These are phyloP conservation scores for Anastatus disparis DNA, from an alignment of 1,140 invertebrate genomes.

Conservation along the genomic window DNA sequence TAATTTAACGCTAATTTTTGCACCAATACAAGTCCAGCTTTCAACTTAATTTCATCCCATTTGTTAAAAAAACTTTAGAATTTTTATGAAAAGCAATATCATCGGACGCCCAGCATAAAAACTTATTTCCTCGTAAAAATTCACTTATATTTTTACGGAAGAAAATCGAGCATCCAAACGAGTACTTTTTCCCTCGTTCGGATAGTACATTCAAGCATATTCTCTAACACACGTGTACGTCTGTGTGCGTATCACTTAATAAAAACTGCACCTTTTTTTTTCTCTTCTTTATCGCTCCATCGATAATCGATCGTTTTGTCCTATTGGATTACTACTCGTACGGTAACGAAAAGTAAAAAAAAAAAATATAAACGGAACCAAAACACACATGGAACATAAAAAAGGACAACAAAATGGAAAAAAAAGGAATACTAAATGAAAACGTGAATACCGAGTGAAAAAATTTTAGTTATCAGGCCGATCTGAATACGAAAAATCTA, in stretches of 20 bases:
- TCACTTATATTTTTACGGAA: slow-evolving; percentile 11
- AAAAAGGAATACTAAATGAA: too few relatives aligned
- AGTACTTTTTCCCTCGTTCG: neutral
- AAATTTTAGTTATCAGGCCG: too few relatives aligned
- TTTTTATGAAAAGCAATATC: slow-evolving; percentile 6
- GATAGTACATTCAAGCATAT: neutral
- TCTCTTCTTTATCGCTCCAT: neutral
- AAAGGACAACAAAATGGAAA: too few relatives aligned
- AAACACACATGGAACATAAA: too few relatives aligned
- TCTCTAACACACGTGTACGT: neutral
- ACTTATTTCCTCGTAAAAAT: slow-evolving; percentile 24
- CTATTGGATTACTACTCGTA: neutral
- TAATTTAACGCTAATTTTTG: too few relatives aligned
- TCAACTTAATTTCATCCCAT: neutral
- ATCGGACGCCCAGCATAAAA: neutral
- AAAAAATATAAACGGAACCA: neutral
- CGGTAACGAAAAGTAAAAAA: neutral
- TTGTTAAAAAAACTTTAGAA: neutral
- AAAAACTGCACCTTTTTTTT: neutral
- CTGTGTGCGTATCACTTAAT: slow-evolving; percentile 20
- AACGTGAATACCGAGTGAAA: too few relatives aligned
- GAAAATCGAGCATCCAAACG: neutral
- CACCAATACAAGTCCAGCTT: too few relatives aligned
- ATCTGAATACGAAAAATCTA: too few relatives aligned
- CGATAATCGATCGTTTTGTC: slow-evolving; percentile 22